Evolutionary conservation across 1,140 invertebrate genomes (phyloP).

Genomic region (Uloborus diversus): DNA sequence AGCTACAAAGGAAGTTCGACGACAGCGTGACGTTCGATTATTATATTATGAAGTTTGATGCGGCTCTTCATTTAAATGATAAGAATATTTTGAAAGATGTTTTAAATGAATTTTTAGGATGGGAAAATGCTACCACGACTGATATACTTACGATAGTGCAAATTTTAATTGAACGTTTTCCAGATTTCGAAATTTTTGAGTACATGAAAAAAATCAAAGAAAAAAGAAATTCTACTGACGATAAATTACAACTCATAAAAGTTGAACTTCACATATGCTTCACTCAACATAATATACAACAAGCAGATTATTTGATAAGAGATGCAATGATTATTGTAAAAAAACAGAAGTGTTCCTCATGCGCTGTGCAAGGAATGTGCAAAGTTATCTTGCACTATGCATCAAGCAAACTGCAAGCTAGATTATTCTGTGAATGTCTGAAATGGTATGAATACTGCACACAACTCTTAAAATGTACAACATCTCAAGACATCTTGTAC

Average conservation of each 20-base stretch:
- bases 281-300: neutral
- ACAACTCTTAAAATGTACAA: neutral
- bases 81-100: neutral
- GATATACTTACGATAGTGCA: neutral
- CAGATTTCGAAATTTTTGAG: neutral
- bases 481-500: no score
- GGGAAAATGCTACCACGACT: neutral
- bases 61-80: neutral
- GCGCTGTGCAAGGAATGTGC: neutral
- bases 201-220: neutral
- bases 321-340: neutral
- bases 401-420: neutral
- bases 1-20: neutral
- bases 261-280: slow-evolving; percentile 7
- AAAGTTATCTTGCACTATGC: neutral
- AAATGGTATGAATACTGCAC: slow-evolving; percentile 9
- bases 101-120: neutral
- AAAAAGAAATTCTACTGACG: neutral
- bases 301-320: neutral
- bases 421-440: neutral
- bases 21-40: neutral
- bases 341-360: neutral
- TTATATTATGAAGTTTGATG: neutral
- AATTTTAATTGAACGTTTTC: neutral
- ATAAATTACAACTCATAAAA: slow-evolving; percentile 1